phyloP scores from a whole-genome alignment of 2,888 invertebrate species.

The Drosophila tanythrix region DNA sequence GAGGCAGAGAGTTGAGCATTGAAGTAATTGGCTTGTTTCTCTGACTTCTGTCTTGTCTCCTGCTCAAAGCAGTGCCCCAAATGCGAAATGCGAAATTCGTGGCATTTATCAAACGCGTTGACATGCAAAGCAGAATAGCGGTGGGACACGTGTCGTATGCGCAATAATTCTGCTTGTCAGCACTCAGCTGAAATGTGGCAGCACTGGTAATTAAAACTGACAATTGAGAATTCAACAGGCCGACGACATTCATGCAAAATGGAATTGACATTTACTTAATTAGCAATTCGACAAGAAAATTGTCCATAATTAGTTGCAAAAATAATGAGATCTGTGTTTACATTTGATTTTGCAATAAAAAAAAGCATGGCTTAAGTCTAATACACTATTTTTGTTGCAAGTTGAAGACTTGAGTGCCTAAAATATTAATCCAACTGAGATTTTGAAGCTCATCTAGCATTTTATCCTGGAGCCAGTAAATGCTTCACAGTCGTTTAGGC shows the following conservation, averaged over 20 bases:
- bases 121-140: constrained; percentile 19
- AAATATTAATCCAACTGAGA: not conserved
- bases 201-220: constrained; percentile 31
- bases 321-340: not conserved
- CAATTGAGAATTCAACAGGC: constrained; percentile 31
- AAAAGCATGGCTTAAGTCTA: not conserved
- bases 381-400: no score
- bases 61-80: constrained; percentile 3
- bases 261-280: constrained; percentile 26
- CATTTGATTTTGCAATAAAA: not conserved
- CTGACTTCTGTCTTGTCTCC: not conserved
- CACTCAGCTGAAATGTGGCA: not conserved
- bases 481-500: constrained; percentile 27
- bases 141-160: constrained; percentile 41
- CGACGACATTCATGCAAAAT: constrained; percentile 6
- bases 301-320: not conserved
- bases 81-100: constrained; percentile 36
- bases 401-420: not conserved
- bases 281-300: constrained; percentile 16
- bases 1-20: constrained; percentile 20
- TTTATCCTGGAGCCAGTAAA: not conserved
- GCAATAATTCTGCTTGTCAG: constrained; percentile 20
- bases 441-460: constrained; percentile 11
- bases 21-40: constrained; percentile 61
- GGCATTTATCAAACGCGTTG: constrained; percentile 33